phyloP scores from a whole-genome alignment of 2,113 vertebrate species.

The Hypanus sabinus region DNA sequence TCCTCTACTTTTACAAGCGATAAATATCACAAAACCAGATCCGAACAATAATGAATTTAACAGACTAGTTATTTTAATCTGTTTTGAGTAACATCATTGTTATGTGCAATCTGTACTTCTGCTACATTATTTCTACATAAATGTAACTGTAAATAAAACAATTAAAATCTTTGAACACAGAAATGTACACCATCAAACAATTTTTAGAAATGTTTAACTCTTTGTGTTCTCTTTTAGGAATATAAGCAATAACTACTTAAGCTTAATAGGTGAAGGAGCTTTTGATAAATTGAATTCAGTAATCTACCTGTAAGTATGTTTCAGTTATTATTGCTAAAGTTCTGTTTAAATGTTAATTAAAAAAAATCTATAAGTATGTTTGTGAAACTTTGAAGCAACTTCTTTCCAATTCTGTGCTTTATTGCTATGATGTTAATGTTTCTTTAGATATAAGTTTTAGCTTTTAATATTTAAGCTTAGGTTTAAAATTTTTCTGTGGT shows the following conservation, averaged over 20 bases:
- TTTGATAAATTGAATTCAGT: constrained; percentile 14
- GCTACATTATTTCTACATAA: background rate
- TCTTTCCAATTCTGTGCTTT: background rate
- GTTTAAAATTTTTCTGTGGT: background rate
- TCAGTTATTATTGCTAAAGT: background rate
- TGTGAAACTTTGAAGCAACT: background rate
- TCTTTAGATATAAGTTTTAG: background rate
- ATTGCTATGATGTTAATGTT: background rate
- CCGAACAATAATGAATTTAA: background rate
- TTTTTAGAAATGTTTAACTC: background rate
- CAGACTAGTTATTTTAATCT: background rate
- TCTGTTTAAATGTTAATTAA: background rate
- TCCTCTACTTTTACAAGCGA: background rate
- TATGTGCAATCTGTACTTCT: background rate
- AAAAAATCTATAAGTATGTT: background rate
- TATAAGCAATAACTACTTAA: constrained; percentile 35
- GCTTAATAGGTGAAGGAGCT: constrained; percentile 25
- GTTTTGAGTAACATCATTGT: background rate
- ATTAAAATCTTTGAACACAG: background rate
- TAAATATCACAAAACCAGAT: background rate
- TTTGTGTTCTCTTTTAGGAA: constrained; percentile 30
- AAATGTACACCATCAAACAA: background rate
- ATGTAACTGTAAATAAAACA: background rate
- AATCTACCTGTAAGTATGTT: constrained; percentile 34
- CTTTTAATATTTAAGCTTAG: background rate